phyloP scores from a whole-genome alignment of 1,140 invertebrate genomes.

The Drosophila murphyi region DNA sequence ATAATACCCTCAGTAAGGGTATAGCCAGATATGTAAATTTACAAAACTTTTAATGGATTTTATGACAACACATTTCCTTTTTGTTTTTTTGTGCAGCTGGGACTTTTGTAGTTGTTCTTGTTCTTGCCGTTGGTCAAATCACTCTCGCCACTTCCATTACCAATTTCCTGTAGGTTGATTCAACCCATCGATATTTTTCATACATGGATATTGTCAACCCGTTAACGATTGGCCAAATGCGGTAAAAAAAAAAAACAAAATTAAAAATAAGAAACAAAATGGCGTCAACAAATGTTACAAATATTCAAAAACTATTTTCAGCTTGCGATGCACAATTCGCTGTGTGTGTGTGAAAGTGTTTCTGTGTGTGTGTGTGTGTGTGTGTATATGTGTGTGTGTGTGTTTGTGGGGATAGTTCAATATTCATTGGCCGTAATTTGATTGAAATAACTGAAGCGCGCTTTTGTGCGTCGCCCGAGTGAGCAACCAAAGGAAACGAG shows the following conservation, averaged over 20 bases:
- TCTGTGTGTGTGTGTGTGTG: slow-evolving; percentile 13
- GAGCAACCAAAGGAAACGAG: slow-evolving; percentile 45
- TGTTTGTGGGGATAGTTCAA: slow-evolving; percentile 71
- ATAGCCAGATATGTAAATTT: slow-evolving; percentile 13
- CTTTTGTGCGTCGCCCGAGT: slow-evolving; percentile 77
- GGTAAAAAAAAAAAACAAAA: slow-evolving; percentile 2
- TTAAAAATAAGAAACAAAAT: neutral
- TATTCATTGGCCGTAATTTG: slow-evolving; percentile 81
- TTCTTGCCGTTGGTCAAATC: slow-evolving; percentile 31
- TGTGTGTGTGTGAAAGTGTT: slow-evolving; percentile 1
- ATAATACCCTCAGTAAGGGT: no score
- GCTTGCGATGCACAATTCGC: slow-evolving; percentile 33
- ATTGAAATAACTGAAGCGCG: slow-evolving; percentile 80
- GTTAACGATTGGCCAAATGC: slow-evolving; percentile 24
- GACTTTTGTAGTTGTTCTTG: neutral
- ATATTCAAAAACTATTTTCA: slow-evolving; percentile 65
- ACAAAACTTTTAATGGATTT: slow-evolving; percentile 44
- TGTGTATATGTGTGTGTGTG: slow-evolving; percentile 19
- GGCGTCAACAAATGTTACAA: slow-evolving; percentile 35
- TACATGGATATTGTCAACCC: slow-evolving; percentile 24
- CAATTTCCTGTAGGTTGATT: slow-evolving; percentile 30
- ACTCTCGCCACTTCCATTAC: slow-evolving; percentile 43
- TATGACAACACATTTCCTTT: slow-evolving; percentile 17
- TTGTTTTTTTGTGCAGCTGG: neutral
- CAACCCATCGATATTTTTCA: slow-evolving; percentile 3